Evolutionary conservation across 2,797 vertebrate species (phyloP).

Genomic region (Sphenodon punctatus): DNA sequence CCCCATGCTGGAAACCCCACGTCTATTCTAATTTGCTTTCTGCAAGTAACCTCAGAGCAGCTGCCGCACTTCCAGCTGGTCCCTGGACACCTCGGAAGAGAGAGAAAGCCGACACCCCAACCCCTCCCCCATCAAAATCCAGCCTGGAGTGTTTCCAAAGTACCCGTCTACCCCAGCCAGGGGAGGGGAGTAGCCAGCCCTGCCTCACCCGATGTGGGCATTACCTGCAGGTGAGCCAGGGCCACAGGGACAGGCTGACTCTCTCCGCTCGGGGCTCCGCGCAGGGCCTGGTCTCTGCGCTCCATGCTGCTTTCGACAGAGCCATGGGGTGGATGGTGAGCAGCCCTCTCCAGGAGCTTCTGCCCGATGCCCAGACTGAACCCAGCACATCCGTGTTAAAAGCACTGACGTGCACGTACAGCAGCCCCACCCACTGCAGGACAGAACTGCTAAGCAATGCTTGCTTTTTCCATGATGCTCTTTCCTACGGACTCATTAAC

Average conservation of each 20-base stretch:
- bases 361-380: neutral
- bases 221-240: neutral
- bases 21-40: too few relatives aligned
- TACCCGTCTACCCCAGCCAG: too few relatives aligned
- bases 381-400: too few relatives aligned
- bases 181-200: too few relatives aligned
- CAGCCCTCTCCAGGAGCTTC: neutral
- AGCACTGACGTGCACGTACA: neutral
- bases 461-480: neutral
- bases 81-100: too few relatives aligned
- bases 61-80: too few relatives aligned
- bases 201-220: too few relatives aligned
- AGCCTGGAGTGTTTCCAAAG: too few relatives aligned
- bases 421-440: neutral
- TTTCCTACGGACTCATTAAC: rapidly evolving
- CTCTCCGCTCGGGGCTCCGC: neutral
- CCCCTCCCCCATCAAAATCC: too few relatives aligned
- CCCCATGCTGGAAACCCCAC: too few relatives aligned
- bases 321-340: neutral
- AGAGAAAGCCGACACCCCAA: too few relatives aligned
- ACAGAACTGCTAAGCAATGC: rapidly evolving
- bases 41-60: too few relatives aligned
- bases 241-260: neutral
- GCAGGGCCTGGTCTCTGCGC: neutral
- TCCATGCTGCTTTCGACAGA: neutral